phyloP scores from a whole-genome alignment of 1,140 invertebrate species.

The Drosophila ogumai region DNA sequence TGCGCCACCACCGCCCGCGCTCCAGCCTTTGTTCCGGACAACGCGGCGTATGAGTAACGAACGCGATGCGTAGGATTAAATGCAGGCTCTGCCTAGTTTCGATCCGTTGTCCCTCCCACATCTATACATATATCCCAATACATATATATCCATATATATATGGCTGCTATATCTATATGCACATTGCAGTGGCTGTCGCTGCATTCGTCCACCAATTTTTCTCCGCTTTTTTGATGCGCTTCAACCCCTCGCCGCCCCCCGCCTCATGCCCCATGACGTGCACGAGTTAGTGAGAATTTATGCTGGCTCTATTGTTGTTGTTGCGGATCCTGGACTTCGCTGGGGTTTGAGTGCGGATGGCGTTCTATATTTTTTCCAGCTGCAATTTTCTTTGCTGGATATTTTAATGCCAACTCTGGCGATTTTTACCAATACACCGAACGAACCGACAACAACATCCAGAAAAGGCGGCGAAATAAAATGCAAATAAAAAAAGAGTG shows the following conservation, averaged over 20 bases:
- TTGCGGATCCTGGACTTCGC: constrained; percentile 20
- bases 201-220: constrained; percentile 57
- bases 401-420: constrained; percentile 40
- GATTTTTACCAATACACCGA: constrained; percentile 34
- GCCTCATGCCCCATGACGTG: constrained; percentile 1
- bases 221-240: constrained; percentile 69
- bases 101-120: constrained; percentile 23
- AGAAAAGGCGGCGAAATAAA: constrained; percentile 44
- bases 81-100: constrained; percentile 64
- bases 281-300: constrained; percentile 57
- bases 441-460: constrained; percentile 9
- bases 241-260: constrained; percentile 1
- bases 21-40: constrained; percentile 4
- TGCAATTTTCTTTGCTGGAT: constrained; percentile 43
- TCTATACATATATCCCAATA: constrained; percentile 25
- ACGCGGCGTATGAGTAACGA: constrained; percentile 72
- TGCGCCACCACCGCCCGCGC: constrained; percentile 14
- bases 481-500: constrained; percentile 57
- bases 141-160: constrained; percentile 16
- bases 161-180: constrained; percentile 23
- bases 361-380: constrained; percentile 54
- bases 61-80: constrained; percentile 69
- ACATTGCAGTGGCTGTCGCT: constrained; percentile 30
- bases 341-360: constrained; percentile 16
- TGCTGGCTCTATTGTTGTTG: constrained; percentile 38